Evolutionary conservation across 2,888 invertebrate species (phyloP).

Genomic region (Pollenia griseotomentosa): DNA sequence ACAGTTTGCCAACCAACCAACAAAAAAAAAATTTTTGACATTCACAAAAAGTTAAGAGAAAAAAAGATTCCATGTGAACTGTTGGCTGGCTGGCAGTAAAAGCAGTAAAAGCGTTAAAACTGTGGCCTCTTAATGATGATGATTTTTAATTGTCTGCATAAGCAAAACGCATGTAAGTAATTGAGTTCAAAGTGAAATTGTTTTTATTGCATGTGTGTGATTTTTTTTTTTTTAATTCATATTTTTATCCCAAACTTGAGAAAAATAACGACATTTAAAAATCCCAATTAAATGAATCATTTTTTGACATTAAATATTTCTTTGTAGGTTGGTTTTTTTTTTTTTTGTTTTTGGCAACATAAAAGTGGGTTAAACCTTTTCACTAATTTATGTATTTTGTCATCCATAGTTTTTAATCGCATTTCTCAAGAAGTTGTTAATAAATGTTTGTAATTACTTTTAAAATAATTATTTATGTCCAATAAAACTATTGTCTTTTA

Average conservation of each 20-base stretch:
- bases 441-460: conserved; percentile 36
- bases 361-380: conserved; percentile 55
- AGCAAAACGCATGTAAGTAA: conserved; percentile 58
- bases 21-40: not conserved
- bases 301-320: conserved; percentile 53
- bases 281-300: conserved; percentile 68
- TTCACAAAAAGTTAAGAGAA: conserved; percentile 3
- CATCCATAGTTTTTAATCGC: conserved; percentile 36
- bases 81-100: not conserved
- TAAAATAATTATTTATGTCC: conserved; percentile 32
- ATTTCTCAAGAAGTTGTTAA: conserved; percentile 32
- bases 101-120: conserved; percentile 12
- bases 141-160: conserved; percentile 62
- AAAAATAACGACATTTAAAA: conserved; percentile 43
- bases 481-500: conserved; percentile 10
- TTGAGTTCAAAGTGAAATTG: conserved; percentile 65
- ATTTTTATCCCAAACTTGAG: conserved; percentile 18
- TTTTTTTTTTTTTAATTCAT: not conserved
- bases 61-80: conserved; percentile 17
- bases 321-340: not conserved
- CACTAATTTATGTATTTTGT: conserved; percentile 50
- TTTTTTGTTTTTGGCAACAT: not conserved
- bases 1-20: conserved; percentile 47
- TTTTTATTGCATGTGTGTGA: conserved; percentile 5
- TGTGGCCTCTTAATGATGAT: conserved; percentile 37